Evolutionary conservation across 2,888 invertebrate genomes (phyloP), one percentile per base, ranked within the genome.

Genomic region (Rugalucina vietnamica): DNA sequence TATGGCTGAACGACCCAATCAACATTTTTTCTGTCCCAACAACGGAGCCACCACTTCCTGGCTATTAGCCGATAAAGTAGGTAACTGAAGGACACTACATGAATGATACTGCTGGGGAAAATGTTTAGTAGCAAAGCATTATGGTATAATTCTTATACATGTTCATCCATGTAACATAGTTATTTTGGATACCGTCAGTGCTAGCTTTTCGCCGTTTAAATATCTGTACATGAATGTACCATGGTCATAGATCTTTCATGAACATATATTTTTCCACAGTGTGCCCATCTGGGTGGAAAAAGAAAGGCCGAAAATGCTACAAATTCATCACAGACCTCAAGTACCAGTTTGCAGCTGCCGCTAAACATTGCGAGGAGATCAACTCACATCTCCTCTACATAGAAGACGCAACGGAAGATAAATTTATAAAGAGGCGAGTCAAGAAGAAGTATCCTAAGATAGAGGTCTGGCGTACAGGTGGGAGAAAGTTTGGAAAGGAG

Each of bases 231-330:
- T n/a, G n/a, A n/a, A n/a, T n/a, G n/a, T n/a, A n/a, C n/a, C n/a
- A n/a, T n/a, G n/a, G n/a, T n/a, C n/a, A n/a, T n/a, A n/a, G n/a
- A n/a, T n/a, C n/a, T n/a, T n/a, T n/a, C n/a, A n/a, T n/a, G n/a
- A n/a, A n/a, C n/a, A n/a, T n/a, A 49, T 49, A 49, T 60, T 27
- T 60, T 60, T 8, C 29, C 39, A 8, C 81, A 94, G 94, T 73
- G 32, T 96, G 96, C 89, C 93, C 93, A 14, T 91, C 93, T 12
- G 95, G 95, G 36, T 96, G 96, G 92, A 88, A 95, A 18, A 94
- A 95, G n/a, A 94, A 95, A 88, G 94, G 94, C 1, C 95, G 95
- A n/a, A 94, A 94, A 57, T 96, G 96, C 89, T 96, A 96, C 91
- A 95, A 95, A 60, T 92, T 96, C 84, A 94, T 91, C 65, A 90